Base-by-base conservation (phyloP, 1,140 invertebrate genomes). In the Brachionus plicatilis region DNA sequence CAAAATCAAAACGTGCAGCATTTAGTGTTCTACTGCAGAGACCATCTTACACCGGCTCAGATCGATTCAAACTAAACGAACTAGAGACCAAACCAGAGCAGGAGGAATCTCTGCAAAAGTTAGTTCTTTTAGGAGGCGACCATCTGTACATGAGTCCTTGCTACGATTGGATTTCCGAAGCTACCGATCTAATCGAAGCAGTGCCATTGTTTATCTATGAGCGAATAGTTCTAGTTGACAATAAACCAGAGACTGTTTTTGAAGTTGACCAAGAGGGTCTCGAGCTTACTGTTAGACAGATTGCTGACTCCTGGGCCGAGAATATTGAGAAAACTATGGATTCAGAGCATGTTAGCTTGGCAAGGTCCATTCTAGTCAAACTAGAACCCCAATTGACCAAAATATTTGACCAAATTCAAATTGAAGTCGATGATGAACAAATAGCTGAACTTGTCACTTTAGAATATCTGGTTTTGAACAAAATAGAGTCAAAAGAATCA, bases 201-300 rank as follows among this genome's bases (percentile, higher is more conserved):
- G 66, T 68, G 3, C 66, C 66, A 41, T 29, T 68, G 66, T 68
- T 68, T 68, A 68, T 68, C 33, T 68, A 68, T 41, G 66, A 68
- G 27, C 12, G 66, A 41, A 17, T 68, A 17, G 66, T 68, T 29
- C 24, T 68, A 33, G 33, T 68, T n/a, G 33, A 68, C 4, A 12
- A 68, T 14, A 68, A 68, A 33, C 27, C 66, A 33, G 66, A 68
- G 66, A 68, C 66, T 12, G 33, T 68, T 37, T 68, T 68, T n/a
- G 66, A 68, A 68, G 66, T 68, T 41, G 66, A 68, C 24, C 66
- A 68, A 68, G 66, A 68, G 3, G 66, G 66, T 1, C 33, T 68
- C 12, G 66, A 68, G 33, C 12, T 33, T 5, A 68, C 66, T 9
- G n/a, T 68, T 12, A 68, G 66, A 68, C 66, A 68, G 17, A 68